phyloP scores from a whole-genome alignment of 2,797 vertebrate species.

The Arremon brunneinucha region DNA sequence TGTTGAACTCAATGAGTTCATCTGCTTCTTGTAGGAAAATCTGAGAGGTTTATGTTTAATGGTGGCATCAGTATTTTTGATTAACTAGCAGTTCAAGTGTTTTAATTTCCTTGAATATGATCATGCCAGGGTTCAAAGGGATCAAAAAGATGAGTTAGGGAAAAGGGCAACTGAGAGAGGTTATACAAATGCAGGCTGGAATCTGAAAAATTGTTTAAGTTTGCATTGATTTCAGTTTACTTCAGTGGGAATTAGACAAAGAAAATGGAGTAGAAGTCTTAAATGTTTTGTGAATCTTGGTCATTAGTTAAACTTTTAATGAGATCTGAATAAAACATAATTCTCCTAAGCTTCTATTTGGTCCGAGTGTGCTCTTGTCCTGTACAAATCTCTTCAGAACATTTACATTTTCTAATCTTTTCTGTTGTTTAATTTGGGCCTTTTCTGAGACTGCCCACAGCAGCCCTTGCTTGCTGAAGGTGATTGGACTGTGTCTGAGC shows the following conservation, averaged over 20 bases:
- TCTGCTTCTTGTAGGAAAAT: neutral
- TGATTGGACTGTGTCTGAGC: neutral
- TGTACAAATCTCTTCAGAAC: neutral
- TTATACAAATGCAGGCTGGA: neutral
- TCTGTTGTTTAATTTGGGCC: neutral
- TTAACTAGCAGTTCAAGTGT: neutral
- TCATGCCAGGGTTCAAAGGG: neutral
- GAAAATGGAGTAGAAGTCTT: neutral
- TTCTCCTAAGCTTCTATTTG: neutral
- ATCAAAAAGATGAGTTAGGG: neutral
- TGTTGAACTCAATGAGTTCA: neutral
- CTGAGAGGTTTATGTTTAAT: neutral
- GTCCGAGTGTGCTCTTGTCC: neutral
- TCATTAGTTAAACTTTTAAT: neutral
- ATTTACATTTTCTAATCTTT: neutral
- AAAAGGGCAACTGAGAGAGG: neutral
- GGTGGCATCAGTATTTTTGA: neutral
- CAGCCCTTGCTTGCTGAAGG: neutral
- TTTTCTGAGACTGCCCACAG: neutral
- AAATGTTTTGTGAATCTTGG: neutral
- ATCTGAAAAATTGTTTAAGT: neutral
- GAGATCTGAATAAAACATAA: neutral
- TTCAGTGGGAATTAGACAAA: neutral
- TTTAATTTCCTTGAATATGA: neutral
- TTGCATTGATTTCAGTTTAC: neutral